Conservation (phyloP, 2,113 vertebrate species). For the Ciconia maguari region DNA sequence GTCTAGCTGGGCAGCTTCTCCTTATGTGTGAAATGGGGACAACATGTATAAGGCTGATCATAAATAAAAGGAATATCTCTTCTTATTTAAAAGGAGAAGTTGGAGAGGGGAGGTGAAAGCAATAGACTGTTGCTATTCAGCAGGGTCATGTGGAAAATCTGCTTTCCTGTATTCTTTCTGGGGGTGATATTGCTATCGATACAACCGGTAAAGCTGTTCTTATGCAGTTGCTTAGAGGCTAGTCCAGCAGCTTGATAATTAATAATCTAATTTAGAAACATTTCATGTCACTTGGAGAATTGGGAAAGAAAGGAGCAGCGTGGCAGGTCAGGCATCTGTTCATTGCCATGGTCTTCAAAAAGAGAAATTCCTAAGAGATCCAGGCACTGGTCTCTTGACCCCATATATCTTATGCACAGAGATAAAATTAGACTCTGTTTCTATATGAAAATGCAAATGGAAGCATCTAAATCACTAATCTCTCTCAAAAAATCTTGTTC, state of each 20-base stretch:
- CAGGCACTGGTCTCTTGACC: neutral
- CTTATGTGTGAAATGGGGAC: neutral
- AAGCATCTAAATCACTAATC: neutral
- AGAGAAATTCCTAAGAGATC: neutral
- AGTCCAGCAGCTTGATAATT: neutral
- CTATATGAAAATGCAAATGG: neutral
- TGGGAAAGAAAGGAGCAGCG: accelerated
- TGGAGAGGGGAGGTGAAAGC: neutral
- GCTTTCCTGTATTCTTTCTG: neutral
- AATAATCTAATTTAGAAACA: neutral
- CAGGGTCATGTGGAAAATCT: neutral
- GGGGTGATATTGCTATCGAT: neutral
- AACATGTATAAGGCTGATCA: neutral
- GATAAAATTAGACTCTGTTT: neutral
- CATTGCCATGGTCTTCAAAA: neutral
- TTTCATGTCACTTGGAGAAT: neutral
- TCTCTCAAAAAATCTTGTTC: neutral
- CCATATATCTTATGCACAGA: neutral
- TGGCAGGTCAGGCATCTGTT: accelerated
- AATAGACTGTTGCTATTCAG: neutral
- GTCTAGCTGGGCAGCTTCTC: neutral
- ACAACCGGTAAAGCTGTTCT: neutral
- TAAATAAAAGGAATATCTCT: neutral
- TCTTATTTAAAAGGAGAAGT: neutral
- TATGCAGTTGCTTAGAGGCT: neutral